Percentiles rank a stretch among this genome's conserved stretches.
phyloP scores from a whole-genome alignment of 1,140 invertebrate species.

The Bombus fervidus region DNA sequence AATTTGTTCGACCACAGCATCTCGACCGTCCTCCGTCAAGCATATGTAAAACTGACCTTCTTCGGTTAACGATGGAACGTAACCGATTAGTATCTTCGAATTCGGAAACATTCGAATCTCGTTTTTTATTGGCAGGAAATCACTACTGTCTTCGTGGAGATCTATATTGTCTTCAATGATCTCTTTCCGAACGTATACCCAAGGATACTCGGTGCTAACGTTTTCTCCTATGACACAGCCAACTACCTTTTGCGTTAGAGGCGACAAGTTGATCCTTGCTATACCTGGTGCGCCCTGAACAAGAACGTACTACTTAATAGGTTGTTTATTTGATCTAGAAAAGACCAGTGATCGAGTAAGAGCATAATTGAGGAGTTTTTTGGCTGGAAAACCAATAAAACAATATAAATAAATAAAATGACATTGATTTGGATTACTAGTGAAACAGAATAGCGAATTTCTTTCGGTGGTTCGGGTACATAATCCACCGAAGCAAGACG shows the following conservation, averaged over 20 bases:
- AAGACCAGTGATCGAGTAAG: too few relatives aligned
- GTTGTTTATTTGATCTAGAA: too few relatives aligned
- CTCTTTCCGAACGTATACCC: conserved; percentile 86
- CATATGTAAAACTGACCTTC: conserved; percentile 88
- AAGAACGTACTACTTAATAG: background rate
- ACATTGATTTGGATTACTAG: conserved; percentile 48
- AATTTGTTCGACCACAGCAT: conserved; percentile 81
- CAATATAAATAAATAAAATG: too few relatives aligned
- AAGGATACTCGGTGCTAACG: conserved; percentile 88
- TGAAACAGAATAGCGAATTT: conserved; percentile 63
- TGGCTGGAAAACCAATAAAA: too few relatives aligned
- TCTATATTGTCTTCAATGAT: conserved; percentile 84
- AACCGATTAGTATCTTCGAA: conserved; percentile 86
- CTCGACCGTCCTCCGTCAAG: conserved; percentile 82
- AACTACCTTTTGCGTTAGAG: conserved; percentile 81
- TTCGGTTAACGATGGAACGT: conserved; percentile 85
- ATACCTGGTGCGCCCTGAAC: conserved; percentile 70
- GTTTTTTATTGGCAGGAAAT: conserved; percentile 83
- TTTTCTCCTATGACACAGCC: conserved; percentile 82
- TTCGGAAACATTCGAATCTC: conserved; percentile 83
- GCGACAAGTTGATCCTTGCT: conserved; percentile 75
- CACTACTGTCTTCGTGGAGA: conserved; percentile 82
- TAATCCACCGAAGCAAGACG: conserved; percentile 34
- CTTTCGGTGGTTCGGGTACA: conserved; percentile 10
- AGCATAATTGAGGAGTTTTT: too few relatives aligned